A percentile compares a stretch with the other conserved stretches of the same genome.
These are phyloP conservation scores for Drosophila biarmipes DNA, from an alignment of 1,140 invertebrate genomes.

Conservation along the genomic window DNA sequence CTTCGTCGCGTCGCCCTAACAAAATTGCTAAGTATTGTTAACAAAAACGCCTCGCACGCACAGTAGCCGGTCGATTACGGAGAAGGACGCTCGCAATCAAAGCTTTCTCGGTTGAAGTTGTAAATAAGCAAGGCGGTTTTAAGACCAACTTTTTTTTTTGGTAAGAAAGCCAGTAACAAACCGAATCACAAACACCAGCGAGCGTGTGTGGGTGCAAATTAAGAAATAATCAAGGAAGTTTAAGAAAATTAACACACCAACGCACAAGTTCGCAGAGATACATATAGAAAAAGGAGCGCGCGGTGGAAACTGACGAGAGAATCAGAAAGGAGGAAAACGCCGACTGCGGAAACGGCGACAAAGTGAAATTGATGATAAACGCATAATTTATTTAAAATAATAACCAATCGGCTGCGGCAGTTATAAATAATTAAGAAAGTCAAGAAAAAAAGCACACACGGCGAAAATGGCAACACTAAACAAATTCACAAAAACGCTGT, in stretches of 20 bases:
- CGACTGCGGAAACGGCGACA: slow-evolving; percentile 47
- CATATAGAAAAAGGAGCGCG: slow-evolving; percentile 22
- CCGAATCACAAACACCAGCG: slow-evolving; percentile 19
- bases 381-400: slow-evolving; percentile 74
- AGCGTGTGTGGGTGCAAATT: slow-evolving; percentile 17
- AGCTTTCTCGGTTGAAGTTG: not conserved
- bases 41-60: slow-evolving; percentile 50
- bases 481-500: slow-evolving; percentile 83
- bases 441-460: slow-evolving; percentile 29
- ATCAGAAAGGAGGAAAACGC: slow-evolving; percentile 42
- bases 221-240: slow-evolving; percentile 3
- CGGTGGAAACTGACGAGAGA: slow-evolving; percentile 19
- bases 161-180: slow-evolving; percentile 6
- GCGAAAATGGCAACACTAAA: slow-evolving; percentile 77
- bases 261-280: slow-evolving; percentile 15
- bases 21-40: slow-evolving; percentile 39
- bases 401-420: slow-evolving; percentile 55
- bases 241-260: slow-evolving; percentile 13
- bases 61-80: slow-evolving; percentile 27
- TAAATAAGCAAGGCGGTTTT: slow-evolving; percentile 2
- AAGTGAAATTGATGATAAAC: slow-evolving; percentile 70
- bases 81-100: not conserved
- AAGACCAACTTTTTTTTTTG: slow-evolving; percentile 25
- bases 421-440: slow-evolving; percentile 57
- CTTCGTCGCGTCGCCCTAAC: slow-evolving; percentile 28